Conservation (phyloP, 2,888 invertebrate species). For the Myathropa florea region DNA sequence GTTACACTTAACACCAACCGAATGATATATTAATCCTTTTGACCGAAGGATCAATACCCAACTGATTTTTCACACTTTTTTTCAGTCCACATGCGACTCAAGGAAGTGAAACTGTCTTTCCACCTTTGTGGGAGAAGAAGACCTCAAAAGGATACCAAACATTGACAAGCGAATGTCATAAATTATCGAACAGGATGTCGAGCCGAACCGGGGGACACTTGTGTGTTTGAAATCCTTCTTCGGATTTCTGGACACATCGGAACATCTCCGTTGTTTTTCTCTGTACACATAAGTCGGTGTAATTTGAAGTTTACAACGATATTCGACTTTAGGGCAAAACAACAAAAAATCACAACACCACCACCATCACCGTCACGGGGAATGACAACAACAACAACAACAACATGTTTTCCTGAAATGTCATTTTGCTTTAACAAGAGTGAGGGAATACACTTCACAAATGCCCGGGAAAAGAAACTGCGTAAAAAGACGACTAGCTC, state of each 20-base stretch:
- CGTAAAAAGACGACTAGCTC: conserved; percentile 8
- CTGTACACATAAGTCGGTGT: neutral
- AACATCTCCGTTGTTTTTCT: neutral
- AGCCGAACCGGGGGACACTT: conserved; percentile 23
- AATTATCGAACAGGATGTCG: conserved; percentile 51
- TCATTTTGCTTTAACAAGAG: conserved; percentile 25
- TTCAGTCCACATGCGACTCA: neutral
- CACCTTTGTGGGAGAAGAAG: neutral
- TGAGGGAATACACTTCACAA: neutral
- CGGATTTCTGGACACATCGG: conserved; percentile 11
- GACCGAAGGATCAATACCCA: conserved; percentile 49
- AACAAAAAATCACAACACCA: neutral
- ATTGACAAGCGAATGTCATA: conserved; percentile 21
- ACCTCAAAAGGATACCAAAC: neutral
- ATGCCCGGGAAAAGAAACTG: neutral
- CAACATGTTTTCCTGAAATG: conserved; percentile 28
- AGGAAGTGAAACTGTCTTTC: conserved; percentile 7
- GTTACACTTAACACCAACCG: conserved; percentile 41
- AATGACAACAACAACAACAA: conserved; percentile 2
- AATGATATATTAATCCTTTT: conserved; percentile 62
- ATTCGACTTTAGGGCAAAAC: conserved; percentile 9
- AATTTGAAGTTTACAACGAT: conserved; percentile 40
- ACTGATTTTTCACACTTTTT: conserved; percentile 24
- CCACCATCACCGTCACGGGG: neutral
- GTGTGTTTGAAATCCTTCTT: conserved; percentile 31